A percentile compares a stretch with the other conserved stretches of the same genome.
These are phyloP conservation scores for Ursus arctos DNA, from an alignment of 2,113 vertebrate genomes.

Conservation along the genomic window DNA sequence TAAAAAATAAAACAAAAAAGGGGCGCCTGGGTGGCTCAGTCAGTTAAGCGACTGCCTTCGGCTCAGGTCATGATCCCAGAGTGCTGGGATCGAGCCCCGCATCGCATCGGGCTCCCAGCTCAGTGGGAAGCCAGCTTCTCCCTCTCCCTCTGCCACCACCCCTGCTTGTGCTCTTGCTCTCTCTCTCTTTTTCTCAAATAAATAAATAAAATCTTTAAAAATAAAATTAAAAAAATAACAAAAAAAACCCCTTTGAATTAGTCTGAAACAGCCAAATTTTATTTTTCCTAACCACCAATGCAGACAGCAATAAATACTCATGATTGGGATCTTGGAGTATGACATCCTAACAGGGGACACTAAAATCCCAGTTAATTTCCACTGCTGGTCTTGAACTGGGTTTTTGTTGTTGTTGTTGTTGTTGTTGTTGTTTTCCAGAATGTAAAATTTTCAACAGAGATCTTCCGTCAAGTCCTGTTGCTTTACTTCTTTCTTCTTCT, in stretches of 20 bases:
- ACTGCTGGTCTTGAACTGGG: slow-evolving; percentile 18
- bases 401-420: not conserved
- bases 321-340: not conserved
- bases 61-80: not conserved
- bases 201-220: not conserved
- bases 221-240: slow-evolving; percentile 1
- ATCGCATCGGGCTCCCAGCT: not conserved
- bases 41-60: not conserved
- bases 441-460: slow-evolving; percentile 65
- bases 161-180: not conserved
- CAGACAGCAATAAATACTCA: not conserved
- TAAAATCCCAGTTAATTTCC: slow-evolving; percentile 68
- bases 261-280: not conserved
- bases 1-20: not conserved
- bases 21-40: not conserved
- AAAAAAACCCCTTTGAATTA: not conserved
- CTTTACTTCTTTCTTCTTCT: slow-evolving; percentile 74
- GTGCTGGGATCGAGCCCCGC: not conserved
- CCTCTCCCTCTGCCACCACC: not conserved
- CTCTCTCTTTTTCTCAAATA: not conserved
- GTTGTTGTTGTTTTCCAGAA: not conserved
- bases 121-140: not conserved
- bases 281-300: slow-evolving; percentile 35
- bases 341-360: not conserved
- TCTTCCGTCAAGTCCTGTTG: slow-evolving; percentile 45